A percentile compares a stretch with the other conserved stretches of the same genome.
Evolutionary conservation across 2,113 vertebrate species (phyloP).

Genomic region (Caranx ignobilis): DNA sequence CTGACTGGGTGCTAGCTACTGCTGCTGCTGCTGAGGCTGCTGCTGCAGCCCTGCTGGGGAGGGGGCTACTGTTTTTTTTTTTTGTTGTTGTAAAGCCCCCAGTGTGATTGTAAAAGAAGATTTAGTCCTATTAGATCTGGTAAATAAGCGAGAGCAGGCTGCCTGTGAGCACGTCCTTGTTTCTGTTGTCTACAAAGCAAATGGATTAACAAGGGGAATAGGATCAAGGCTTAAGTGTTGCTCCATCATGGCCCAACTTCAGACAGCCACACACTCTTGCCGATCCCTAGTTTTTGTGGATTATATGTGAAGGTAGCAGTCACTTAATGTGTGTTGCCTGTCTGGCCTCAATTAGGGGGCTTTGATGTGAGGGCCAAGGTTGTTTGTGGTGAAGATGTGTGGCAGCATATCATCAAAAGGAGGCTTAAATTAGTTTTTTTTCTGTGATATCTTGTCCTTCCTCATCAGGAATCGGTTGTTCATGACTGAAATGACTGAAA

Average conservation of each 20-base stretch:
- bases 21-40: slow-evolving; percentile 46
- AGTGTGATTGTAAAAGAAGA: slow-evolving; percentile 77
- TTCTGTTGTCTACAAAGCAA: slow-evolving; percentile 74
- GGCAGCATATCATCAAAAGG: slow-evolving; percentile 7
- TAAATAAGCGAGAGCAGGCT: slow-evolving; percentile 67
- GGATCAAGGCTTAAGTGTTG: slow-evolving; percentile 61
- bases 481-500: slow-evolving; percentile 14
- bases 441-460: slow-evolving; percentile 13
- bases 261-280: slow-evolving; percentile 22
- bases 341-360: slow-evolving; percentile 15
- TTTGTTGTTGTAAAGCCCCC: slow-evolving; percentile 31
- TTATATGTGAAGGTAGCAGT: slow-evolving; percentile 27
- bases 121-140: slow-evolving; percentile 79
- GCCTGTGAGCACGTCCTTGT: slow-evolving; percentile 66
- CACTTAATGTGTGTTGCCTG: slow-evolving; percentile 15
- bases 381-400: slow-evolving; percentile 5
- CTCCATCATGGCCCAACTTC: slow-evolving; percentile 41
- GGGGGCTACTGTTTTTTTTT: slow-evolving; percentile 58
- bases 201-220: slow-evolving; percentile 60
- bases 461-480: neutral
- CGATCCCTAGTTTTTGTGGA: slow-evolving; percentile 29
- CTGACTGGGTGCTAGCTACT: slow-evolving; percentile 72
- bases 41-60: slow-evolving; percentile 43
- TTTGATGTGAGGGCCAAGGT: slow-evolving; percentile 33
- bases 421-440: neutral